Base-by-base conservation (phyloP, 2,888 invertebrate genomes). In the Nomada ruficornis region DNA sequence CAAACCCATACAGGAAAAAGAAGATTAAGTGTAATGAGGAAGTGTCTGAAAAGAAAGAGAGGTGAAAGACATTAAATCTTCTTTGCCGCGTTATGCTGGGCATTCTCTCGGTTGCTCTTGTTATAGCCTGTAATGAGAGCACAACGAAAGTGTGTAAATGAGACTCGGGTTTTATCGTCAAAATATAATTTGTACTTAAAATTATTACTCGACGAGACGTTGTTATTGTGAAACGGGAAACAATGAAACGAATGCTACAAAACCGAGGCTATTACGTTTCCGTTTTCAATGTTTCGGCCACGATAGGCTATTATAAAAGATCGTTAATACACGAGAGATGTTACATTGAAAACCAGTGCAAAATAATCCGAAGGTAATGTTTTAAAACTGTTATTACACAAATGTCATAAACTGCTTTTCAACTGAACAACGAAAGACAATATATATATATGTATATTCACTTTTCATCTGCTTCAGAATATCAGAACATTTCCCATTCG, bases 221-320 rank as follows among this genome's bases (percentile, higher is more conserved):
- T 54, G 9, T 54, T 54, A 54, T 5, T 54, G n/a, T 2, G 9
- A n/a, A 47, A 47, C 47, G 11, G 47, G 47, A n/a, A n/a, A 54
- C 54, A 54, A 54, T 54, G n/a, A 54, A 54, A 54, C n/a, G 54
- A 54, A 54, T 54, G n/a, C n/a, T 7, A n/a, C n/a, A 10, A 54
- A 18, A 5, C 10, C 54, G n/a, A 20, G 54, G 36, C n/a, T 54
- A 54, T 54, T 54, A n/a, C n/a, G n/a, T n/a, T n/a, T 2, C 9
- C 7, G n/a, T 18, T 54, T 54, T 20, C 54, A n/a, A 20, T 54
- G n/a, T 5, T 54, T n/a, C 10, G 9, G 0, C 5, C 7, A n/a
- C 9, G n/a, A 54, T 54, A 9, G 7, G 7, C 18, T 18, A 18
- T 54, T 54, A n/a, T 4, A 18, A 54, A 54, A 20, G 0, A n/a